Conservation (phyloP, 1,140 invertebrate species). For the Tyrophagus putrescentiae region DNA sequence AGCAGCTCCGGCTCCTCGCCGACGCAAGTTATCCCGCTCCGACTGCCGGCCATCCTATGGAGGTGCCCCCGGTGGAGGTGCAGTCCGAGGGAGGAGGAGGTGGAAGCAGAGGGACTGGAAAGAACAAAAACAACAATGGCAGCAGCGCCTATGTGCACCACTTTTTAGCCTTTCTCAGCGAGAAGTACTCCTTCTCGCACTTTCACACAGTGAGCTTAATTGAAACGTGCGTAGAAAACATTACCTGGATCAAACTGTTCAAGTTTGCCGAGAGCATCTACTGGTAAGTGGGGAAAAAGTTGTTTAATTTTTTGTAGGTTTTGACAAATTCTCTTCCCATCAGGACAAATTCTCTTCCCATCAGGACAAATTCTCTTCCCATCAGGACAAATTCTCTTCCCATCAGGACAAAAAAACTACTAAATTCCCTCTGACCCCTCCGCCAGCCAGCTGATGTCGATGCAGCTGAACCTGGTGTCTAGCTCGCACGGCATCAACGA, state of each 20-base stretch:
- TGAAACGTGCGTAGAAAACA: constrained; percentile 2
- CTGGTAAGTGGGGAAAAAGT: not conserved
- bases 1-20: no score
- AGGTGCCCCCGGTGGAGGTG: constrained; percentile 5
- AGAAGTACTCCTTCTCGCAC: not conserved
- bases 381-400: not conserved
- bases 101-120: no score
- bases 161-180: constrained; percentile 2
- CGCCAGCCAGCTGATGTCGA: not conserved
- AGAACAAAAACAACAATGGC: no score
- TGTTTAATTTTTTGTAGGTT: no score
- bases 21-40: no score
- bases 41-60: not conserved
- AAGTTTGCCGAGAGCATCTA: constrained; percentile 19
- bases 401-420: constrained; percentile 7
- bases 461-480: constrained; percentile 9
- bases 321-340: no score
- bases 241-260: constrained; percentile 9
- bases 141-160: not conserved
- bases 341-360: no score
- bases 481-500: not conserved
- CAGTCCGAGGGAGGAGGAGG: no score
- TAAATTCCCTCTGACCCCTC: not conserved
- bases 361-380: not conserved
- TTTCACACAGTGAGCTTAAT: not conserved